Evolutionary conservation across 2,113 vertebrate species (phyloP).

Genomic region (Sialia sialis): DNA sequence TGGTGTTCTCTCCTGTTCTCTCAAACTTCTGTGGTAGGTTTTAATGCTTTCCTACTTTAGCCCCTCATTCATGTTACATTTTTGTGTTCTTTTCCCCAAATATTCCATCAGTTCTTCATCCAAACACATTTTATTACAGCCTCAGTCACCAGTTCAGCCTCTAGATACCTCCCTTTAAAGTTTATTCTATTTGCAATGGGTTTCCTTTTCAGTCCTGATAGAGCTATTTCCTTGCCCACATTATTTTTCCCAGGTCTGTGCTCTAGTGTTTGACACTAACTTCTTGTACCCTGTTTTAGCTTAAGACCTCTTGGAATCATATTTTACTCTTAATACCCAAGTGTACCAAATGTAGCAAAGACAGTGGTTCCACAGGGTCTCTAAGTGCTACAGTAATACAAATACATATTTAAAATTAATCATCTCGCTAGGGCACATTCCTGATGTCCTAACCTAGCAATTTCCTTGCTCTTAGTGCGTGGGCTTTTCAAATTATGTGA

Average conservation of each 20-base stretch:
- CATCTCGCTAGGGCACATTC: background rate
- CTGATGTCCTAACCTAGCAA: conserved; percentile 24
- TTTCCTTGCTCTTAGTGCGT: background rate
- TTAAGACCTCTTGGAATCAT: background rate
- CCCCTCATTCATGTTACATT: background rate
- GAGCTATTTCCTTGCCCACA: background rate
- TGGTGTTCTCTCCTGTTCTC: background rate
- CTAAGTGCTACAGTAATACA: background rate
- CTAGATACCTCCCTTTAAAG: background rate
- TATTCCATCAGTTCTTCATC: background rate
- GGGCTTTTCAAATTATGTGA: background rate
- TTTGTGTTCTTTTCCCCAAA: background rate
- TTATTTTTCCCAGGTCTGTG: background rate
- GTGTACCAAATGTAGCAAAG: background rate
- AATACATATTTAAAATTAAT: background rate
- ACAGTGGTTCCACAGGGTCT: background rate
- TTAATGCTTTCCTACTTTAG: background rate
- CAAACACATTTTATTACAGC: background rate
- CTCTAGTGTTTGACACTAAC: background rate
- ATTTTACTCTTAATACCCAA: background rate
- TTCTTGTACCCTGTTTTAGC: background rate
- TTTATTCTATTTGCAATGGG: background rate
- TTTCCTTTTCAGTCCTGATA: background rate
- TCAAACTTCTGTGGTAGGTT: background rate
- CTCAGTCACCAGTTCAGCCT: background rate